Conservation (phyloP, 2,113 vertebrate genomes). For the Tyrannus savana region DNA sequence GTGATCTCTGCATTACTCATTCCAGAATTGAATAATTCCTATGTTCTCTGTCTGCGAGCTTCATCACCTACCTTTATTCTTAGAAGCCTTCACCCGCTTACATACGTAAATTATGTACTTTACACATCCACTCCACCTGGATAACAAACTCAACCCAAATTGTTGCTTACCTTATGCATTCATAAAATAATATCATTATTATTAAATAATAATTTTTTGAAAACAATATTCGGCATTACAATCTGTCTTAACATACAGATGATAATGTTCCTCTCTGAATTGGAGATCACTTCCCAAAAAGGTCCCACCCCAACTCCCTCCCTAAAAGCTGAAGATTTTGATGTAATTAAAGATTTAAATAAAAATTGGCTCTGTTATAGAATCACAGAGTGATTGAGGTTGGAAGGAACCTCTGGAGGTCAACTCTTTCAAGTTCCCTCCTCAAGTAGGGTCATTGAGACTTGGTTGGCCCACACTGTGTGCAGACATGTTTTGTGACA, state of each 20-base stretch:
- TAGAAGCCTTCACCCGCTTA: neutral
- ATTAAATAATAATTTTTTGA: neutral
- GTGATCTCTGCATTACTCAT: neutral
- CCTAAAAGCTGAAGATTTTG: neutral
- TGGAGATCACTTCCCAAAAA: rapidly evolving
- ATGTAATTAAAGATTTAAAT: neutral
- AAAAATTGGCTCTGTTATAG: neutral
- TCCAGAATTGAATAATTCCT: neutral
- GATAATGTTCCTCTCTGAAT: neutral
- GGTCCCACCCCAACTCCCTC: rapidly evolving
- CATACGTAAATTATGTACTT: neutral
- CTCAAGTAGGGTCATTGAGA: too few relatives aligned
- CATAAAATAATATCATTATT: neutral
- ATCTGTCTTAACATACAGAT: neutral
- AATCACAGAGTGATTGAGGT: neutral
- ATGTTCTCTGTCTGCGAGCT: neutral
- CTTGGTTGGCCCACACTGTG: too few relatives aligned
- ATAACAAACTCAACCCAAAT: neutral
- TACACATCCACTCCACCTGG: neutral
- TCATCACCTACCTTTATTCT: neutral
- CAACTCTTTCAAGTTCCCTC: neutral
- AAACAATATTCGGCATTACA: neutral
- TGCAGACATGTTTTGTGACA: neutral
- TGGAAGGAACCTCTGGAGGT: neutral
- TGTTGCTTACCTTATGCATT: neutral